Percentiles rank a stretch among this genome's conserved stretches.
Evolutionary conservation across 2,113 vertebrate genomes (phyloP).

Genomic region (Calidris pygmaea): DNA sequence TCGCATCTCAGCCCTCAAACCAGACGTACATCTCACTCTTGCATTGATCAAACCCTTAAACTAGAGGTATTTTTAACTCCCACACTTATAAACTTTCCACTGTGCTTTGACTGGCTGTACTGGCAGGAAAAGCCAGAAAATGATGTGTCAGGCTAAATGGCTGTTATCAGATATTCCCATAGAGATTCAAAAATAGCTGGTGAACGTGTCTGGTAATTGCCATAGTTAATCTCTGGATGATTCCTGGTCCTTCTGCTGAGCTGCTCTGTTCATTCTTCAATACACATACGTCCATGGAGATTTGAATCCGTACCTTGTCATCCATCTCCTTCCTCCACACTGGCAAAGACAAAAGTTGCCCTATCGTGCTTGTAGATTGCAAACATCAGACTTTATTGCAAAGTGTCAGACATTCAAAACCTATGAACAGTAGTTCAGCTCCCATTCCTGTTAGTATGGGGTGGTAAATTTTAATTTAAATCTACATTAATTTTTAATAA

Average conservation of each 20-base stretch:
- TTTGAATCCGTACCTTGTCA: background rate
- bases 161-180: background rate
- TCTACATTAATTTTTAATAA: background rate
- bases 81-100: background rate
- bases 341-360: background rate
- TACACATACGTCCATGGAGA: background rate
- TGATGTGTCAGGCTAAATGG: background rate
- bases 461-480: background rate
- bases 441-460: background rate
- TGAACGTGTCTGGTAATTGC: background rate
- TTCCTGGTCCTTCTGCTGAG: background rate
- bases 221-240: background rate
- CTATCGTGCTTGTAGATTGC: background rate
- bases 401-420: background rate
- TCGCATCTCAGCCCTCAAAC: background rate
- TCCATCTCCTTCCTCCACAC: background rate
- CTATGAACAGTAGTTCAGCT: background rate
- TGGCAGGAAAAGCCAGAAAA: background rate
- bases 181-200: background rate
- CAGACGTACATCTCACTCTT: background rate
- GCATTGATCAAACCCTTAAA: background rate
- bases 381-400: background rate
- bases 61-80: background rate
- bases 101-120: background rate
- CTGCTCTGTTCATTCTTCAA: background rate